These are phyloP conservation scores for Ypsolopha sequella DNA, from an alignment of 2,888 invertebrate species.

Conservation along the genomic window DNA sequence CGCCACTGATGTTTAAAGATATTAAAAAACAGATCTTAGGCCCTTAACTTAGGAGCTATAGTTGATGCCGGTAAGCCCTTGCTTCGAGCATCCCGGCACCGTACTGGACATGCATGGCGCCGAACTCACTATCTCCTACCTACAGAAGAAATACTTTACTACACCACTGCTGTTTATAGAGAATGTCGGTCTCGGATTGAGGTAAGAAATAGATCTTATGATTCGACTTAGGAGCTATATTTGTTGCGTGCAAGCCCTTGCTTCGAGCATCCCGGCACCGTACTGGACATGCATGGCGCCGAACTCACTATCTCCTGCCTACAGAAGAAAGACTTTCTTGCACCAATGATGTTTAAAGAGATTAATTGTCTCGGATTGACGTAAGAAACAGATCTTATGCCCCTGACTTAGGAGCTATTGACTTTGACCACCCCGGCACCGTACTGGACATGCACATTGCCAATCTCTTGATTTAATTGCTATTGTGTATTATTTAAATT, in stretches of 20 bases:
- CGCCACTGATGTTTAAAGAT: too few relatives aligned
- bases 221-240: not conserved
- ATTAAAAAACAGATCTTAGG: too few relatives aligned
- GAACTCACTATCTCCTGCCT: not conserved
- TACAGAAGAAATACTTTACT: conserved; percentile 92
- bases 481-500: too few relatives aligned
- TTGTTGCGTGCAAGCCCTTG: not conserved
- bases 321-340: not conserved
- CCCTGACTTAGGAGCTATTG: conserved; percentile 77
- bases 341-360: too few relatives aligned
- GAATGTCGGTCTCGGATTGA: conserved; percentile 85
- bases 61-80: too few relatives aligned
- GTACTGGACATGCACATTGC: conserved; percentile 92
- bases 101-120: conserved; percentile 90
- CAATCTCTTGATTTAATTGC: too few relatives aligned
- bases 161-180: conserved; percentile 92
- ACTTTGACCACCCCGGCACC: conserved; percentile 83
- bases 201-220: conserved; percentile 30
- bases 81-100: too few relatives aligned
- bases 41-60: too few relatives aligned
- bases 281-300: too few relatives aligned
- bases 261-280: not conserved
- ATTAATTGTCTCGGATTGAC: too few relatives aligned
- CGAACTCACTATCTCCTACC: conserved; percentile 79
- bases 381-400: not conserved